Conservation (phyloP, 2,113 vertebrate genomes). For the Leiothrix lutea region DNA sequence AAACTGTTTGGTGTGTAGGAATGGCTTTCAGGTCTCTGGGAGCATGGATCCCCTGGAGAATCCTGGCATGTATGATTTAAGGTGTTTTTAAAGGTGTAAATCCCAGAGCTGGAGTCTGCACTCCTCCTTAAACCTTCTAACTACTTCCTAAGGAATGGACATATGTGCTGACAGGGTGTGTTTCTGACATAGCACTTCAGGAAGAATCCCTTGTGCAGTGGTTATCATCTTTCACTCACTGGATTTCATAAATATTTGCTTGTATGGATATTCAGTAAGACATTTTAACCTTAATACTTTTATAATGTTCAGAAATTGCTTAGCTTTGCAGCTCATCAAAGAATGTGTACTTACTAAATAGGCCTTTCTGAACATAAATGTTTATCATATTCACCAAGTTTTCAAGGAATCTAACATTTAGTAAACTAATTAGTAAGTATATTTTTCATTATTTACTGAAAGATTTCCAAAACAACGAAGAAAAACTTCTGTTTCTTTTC, state of each 20-base stretch:
- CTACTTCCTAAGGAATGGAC: not conserved
- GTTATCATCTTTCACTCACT: not conserved
- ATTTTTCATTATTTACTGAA: not conserved
- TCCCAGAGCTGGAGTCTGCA: not conserved
- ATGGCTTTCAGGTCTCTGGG: not conserved
- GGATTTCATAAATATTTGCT: not conserved
- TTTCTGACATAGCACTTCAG: not conserved
- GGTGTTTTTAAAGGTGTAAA: not conserved
- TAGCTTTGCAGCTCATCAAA: not conserved
- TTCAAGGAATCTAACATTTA: not conserved
- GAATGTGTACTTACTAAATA: not conserved
- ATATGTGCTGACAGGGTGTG: accelerated
- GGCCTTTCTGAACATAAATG: not conserved
- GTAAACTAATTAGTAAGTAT: not conserved
- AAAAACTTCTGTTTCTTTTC: not conserved
- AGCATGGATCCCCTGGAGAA: not conserved
- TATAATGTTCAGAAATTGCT: not conserved
- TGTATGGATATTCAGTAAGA: not conserved
- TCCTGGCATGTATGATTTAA: not conserved
- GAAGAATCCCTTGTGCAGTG: not conserved
- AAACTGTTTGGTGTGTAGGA: not conserved
- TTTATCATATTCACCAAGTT: not conserved
- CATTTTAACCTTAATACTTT: not conserved
- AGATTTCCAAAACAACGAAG: not conserved
- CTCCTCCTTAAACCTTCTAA: not conserved